phyloP scores from a whole-genome alignment of 2,797 vertebrate species.

The Chelonia mydas region DNA sequence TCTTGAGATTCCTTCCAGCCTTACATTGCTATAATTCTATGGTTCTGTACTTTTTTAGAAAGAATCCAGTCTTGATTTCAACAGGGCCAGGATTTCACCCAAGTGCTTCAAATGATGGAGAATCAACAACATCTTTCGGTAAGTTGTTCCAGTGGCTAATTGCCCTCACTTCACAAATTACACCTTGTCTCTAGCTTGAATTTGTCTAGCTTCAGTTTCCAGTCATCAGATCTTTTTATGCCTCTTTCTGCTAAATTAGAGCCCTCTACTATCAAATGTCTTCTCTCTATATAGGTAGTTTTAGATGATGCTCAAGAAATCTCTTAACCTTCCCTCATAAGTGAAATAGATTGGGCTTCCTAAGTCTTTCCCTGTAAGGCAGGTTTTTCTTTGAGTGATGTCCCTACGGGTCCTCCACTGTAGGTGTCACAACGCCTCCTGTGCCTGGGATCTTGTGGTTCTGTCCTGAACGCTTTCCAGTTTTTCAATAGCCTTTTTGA shows the following conservation, averaged over 20 bases:
- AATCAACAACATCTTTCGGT: neutral
- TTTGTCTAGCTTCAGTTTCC: neutral
- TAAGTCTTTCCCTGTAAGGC: neutral
- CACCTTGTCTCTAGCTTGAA: neutral
- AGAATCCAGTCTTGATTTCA: neutral
- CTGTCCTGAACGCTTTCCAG: neutral
- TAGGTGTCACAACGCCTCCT: no score
- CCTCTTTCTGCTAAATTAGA: neutral
- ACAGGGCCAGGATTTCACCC: neutral
- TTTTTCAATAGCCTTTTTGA: neutral
- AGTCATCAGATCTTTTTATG: neutral
- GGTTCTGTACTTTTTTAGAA: neutral
- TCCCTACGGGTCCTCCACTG: no score
- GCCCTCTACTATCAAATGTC: neutral
- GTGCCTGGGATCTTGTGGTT: neutral
- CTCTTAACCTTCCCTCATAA: neutral
- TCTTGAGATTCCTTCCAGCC: neutral
- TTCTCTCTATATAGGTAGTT: neutral
- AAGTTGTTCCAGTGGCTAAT: neutral
- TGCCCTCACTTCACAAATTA: neutral
- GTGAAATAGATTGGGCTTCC: neutral
- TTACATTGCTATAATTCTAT: neutral
- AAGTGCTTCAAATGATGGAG: neutral
- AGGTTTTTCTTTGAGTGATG: neutral
- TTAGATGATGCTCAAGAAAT: neutral